phyloP scores from a whole-genome alignment of 1,140 invertebrate genomes.

The Diploscapter pachys region DNA sequence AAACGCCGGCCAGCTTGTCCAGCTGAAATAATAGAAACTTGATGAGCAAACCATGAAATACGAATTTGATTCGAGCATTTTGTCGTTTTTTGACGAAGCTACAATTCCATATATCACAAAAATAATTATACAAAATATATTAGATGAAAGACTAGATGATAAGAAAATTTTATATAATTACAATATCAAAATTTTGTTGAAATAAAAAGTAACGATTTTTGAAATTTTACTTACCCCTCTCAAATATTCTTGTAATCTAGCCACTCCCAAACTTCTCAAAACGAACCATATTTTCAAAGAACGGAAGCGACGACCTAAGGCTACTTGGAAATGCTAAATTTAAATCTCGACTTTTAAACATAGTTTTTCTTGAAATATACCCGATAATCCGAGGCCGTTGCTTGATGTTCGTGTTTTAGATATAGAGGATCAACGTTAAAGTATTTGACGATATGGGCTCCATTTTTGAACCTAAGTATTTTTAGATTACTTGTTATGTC shows the following conservation, averaged over 20 bases:
- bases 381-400: conserved; percentile 63
- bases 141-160: not conserved
- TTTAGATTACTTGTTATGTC: conserved; percentile 5
- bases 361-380: conserved; percentile 56
- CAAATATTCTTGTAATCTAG: conserved; percentile 75
- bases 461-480: conserved; percentile 65
- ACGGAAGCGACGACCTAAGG: conserved; percentile 81
- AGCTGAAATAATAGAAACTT: conserved; percentile 33
- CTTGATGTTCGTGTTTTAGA: conserved; percentile 73
- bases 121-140: not conserved
- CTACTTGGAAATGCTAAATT: conserved; percentile 85
- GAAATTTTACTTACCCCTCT: conserved; percentile 64
- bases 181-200: not conserved
- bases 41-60: not conserved
- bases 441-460: conserved; percentile 66
- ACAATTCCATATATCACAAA: not conserved
- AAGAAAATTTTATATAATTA: conserved; percentile 10
- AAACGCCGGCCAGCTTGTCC: conserved; percentile 54
- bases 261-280: conserved; percentile 75
- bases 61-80: not conserved
- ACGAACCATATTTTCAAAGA: conserved; percentile 93
- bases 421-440: conserved; percentile 96
- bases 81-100: not conserved
- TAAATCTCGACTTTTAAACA: not conserved
- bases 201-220: not conserved